These are phyloP conservation scores for Euproctis similis DNA, from an alignment of 2,888 invertebrate species.

Conservation along the genomic window DNA sequence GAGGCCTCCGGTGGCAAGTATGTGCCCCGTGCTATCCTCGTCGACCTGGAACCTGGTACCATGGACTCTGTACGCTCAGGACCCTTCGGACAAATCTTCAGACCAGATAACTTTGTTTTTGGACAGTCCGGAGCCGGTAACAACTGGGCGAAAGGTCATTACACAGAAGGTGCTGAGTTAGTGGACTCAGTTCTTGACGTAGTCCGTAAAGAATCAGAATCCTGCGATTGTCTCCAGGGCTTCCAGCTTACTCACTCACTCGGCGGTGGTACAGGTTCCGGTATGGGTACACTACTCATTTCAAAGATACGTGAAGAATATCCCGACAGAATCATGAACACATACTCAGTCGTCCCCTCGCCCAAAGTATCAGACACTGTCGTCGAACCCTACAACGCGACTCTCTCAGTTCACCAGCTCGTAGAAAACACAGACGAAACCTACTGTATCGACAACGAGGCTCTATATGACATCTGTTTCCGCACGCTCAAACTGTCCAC, in stretches of 20 bases:
- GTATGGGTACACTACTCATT: constrained; percentile 84
- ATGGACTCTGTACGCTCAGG: constrained; percentile 83
- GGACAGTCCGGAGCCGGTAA: constrained; percentile 78
- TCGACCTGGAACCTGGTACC: constrained; percentile 64
- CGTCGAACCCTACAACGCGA: constrained; percentile 88
- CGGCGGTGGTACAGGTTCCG: constrained; percentile 71
- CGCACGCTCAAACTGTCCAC: constrained; percentile 89
- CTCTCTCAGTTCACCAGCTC: constrained; percentile 89
- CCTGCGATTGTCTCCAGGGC: constrained; percentile 93
- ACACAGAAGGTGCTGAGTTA: constrained; percentile 80
- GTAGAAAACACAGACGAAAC: constrained; percentile 95
- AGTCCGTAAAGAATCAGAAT: constrained; percentile 89
- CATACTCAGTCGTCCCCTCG: constrained; percentile 88
- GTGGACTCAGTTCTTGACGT: constrained; percentile 88
- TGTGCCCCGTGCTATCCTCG: constrained; percentile 63
- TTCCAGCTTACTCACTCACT: constrained; percentile 90
- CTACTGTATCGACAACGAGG: constrained; percentile 85
- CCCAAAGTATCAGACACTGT: constrained; percentile 86
- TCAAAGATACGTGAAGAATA: constrained; percentile 94
- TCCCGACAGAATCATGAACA: constrained; percentile 92
- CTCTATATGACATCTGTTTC: constrained; percentile 87
- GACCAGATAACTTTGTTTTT: constrained; percentile 84
- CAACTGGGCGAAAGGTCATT: constrained; percentile 82
- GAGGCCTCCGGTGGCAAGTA: constrained; percentile 83
- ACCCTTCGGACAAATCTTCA: constrained; percentile 84